Conservation (phyloP, 2,888 invertebrate species). For the Epinotia brunnichana region DNA sequence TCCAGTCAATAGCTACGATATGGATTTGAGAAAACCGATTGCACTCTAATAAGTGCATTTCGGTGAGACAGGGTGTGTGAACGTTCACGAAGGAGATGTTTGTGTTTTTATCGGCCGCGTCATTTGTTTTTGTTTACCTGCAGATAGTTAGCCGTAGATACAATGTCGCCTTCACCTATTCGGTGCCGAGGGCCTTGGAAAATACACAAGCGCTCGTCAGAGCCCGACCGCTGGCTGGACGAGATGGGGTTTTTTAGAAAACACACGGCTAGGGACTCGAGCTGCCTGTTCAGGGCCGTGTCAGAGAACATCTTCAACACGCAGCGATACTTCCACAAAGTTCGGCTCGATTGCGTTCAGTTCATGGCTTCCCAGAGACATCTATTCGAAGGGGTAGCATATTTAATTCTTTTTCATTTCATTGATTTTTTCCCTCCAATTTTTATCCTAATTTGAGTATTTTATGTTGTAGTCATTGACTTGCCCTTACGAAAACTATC, state of each 20-base stretch:
- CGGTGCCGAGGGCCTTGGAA: slow-evolving; percentile 80
- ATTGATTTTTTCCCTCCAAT: slow-evolving; percentile 42
- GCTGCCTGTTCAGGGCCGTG: slow-evolving; percentile 93
- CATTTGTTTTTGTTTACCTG: slow-evolving; percentile 82
- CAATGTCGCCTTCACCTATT: slow-evolving; percentile 78
- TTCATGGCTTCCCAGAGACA: slow-evolving; percentile 87
- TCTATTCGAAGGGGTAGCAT: slow-evolving; percentile 85
- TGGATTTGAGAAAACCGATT: slow-evolving; percentile 59
- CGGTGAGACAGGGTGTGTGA: slow-evolving; percentile 16
- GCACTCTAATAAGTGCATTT: slow-evolving; percentile 18
- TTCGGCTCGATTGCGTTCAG: slow-evolving; percentile 88
- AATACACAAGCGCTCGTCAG: slow-evolving; percentile 77
- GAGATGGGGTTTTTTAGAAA: slow-evolving; percentile 92
- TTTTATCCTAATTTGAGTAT: slow-evolving; percentile 50
- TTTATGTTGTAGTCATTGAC: slow-evolving; percentile 84
- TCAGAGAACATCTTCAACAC: slow-evolving; percentile 91
- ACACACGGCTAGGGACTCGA: slow-evolving; percentile 93
- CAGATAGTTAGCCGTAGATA: slow-evolving; percentile 73
- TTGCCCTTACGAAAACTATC: slow-evolving; percentile 86
- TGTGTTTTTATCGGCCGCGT: slow-evolving; percentile 57
- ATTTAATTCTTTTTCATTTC: slow-evolving; percentile 48
- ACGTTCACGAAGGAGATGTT: slow-evolving; percentile 30
- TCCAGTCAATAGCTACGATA: slow-evolving; percentile 76
- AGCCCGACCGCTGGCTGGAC: slow-evolving; percentile 90
- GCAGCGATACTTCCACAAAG: slow-evolving; percentile 88